phyloP scores from a whole-genome alignment of 2,888 invertebrate genomes.

The Sturmia bella region DNA sequence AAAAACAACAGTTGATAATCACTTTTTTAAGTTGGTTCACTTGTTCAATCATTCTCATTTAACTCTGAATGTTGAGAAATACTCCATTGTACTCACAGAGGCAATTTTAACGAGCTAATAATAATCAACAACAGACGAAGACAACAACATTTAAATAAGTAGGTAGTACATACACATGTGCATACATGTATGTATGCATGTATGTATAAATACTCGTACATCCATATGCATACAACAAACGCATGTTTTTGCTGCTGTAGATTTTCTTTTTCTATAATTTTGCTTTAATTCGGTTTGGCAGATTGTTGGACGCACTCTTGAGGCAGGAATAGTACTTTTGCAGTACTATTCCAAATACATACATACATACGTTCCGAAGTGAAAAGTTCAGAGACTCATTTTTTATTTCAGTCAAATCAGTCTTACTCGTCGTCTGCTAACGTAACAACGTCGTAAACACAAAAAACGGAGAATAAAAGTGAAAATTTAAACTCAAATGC shows the following conservation, averaged over 20 bases:
- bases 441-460: slow-evolving; percentile 51
- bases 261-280: not conserved
- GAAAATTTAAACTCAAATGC: slow-evolving; percentile 11
- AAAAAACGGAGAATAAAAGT: slow-evolving; percentile 11
- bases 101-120: slow-evolving; percentile 32
- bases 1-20: slow-evolving; percentile 16
- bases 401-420: slow-evolving; percentile 51
- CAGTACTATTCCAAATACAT: slow-evolving; percentile 11
- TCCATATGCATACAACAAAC: slow-evolving; percentile 1
- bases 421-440: slow-evolving; percentile 57
- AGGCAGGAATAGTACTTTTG: slow-evolving; percentile 24
- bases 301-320: slow-evolving; percentile 24
- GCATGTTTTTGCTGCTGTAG: not conserved
- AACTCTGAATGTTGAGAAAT: slow-evolving; percentile 32
- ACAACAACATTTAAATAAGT: slow-evolving; percentile 23
- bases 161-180: not conserved
- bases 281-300: not conserved
- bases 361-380: slow-evolving; percentile 16
- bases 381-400: slow-evolving; percentile 55
- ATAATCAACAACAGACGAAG: slow-evolving; percentile 8
- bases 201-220: no score
- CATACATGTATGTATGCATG: no score
- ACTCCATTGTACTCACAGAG: slow-evolving; percentile 43
- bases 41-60: slow-evolving; percentile 44
- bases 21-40: slow-evolving; percentile 18